Percentiles rank a stretch among this genome's conserved stretches.
Evolutionary conservation across 2,113 vertebrate genomes (phyloP).

Genomic region (Cyphomyrus discorhynchus): DNA sequence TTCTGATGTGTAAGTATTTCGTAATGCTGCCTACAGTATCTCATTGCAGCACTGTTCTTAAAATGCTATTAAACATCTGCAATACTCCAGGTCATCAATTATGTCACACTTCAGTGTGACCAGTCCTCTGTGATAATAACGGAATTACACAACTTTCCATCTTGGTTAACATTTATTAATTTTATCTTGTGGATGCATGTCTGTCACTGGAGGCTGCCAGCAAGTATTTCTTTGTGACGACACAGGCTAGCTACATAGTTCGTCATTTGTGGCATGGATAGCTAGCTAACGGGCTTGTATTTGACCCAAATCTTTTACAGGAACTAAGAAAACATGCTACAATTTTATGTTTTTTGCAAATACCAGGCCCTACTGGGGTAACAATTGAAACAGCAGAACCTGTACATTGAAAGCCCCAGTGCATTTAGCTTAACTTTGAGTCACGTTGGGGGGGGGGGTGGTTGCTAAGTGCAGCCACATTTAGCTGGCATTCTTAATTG

Average conservation of each 20-base stretch:
- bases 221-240: not conserved
- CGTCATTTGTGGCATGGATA: not conserved
- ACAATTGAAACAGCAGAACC: not conserved
- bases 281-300: not conserved
- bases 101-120: not conserved
- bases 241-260: not conserved
- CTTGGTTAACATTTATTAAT: not conserved
- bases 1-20: not conserved
- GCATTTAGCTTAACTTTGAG: not conserved
- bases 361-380: not conserved
- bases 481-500: not conserved
- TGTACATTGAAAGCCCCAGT: not conserved
- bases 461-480: not conserved
- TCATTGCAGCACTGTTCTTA: not conserved
- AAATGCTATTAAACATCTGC: not conserved
- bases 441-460: not conserved
- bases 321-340: not conserved
- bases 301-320: not conserved
- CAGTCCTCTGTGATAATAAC: not conserved
- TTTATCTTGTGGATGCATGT: not conserved
- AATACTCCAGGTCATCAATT: not conserved
- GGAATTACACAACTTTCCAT: not conserved
- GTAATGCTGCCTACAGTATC: not conserved
- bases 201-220: not conserved
- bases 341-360: not conserved